Evolutionary conservation across 2,113 vertebrate genomes (phyloP), one percentile per base, ranked within the genome.

Genomic region (Bubo scandiacus): DNA sequence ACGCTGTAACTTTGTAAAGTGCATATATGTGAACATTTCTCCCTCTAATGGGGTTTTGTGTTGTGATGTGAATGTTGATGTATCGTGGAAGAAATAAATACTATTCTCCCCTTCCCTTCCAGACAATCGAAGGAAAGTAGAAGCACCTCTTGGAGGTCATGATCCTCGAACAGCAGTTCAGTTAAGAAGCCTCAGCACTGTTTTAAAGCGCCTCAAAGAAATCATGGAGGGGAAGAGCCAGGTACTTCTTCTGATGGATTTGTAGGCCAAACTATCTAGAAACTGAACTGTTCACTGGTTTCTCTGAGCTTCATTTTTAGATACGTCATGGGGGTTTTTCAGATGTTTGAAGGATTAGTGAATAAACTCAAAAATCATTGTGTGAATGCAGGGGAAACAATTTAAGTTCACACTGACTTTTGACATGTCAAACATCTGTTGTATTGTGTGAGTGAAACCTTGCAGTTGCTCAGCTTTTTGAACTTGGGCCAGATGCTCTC

Each of bases 171-270:
- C 99, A 25, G 99, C 99, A 14, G 99, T 99, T 92, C 99, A 99
- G 79, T 98, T 99, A 43, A 99, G 99, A 86, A 99, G 98, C 82
- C 98, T 99, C 92, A 98, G 98, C 93, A 99, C 99, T 4, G 99
- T 99, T 54, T 97, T 99, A 94, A 99, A 99, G 97, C 98, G 99
- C 47, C 98, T 99, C 78, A 99, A 99, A 97, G 99, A 99, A 96
- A 99, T 99, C 93, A 99, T 99, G 99, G 99, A 99, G 95, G 99
- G 99, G 67, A 99, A 98, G 97, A 99, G 99, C 92, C 99, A 99
- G 99, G 99, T 99, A 98, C 47, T 91, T 6, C 32, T 45, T 68
- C 19, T 42, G 43, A 36, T 38, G 17, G 22, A 65, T 82, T 92
- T 92, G 22, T 49, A 43, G 52, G 34, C n/a, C 17, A 59, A 82